Conservation (phyloP, 2,888 invertebrate genomes). For the Eustalomyia histrio region DNA sequence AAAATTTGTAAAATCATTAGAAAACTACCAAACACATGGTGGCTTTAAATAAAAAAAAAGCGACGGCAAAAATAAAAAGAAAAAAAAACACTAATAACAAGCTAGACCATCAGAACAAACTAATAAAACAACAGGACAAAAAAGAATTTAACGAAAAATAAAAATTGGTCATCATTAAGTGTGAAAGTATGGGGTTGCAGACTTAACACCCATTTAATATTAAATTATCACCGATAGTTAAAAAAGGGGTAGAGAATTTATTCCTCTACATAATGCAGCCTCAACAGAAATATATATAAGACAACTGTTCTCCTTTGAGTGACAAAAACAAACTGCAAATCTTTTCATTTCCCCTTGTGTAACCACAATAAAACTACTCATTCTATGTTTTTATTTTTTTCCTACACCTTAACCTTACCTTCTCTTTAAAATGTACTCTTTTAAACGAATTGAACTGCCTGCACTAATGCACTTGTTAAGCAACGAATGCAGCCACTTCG, state of each 20-base stretch:
- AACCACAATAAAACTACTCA: not conserved
- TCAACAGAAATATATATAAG: not conserved
- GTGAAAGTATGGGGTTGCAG: constrained; percentile 33
- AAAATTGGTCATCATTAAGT: constrained; percentile 45
- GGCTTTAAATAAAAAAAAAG: not conserved
- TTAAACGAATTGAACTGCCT: not conserved
- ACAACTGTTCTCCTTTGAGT: constrained; percentile 3
- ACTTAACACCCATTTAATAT: constrained; percentile 47
- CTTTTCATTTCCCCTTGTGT: not conserved
- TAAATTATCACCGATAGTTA: constrained; percentile 35
- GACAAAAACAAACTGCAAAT: not conserved
- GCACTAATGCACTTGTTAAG: not conserved
- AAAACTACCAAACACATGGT: constrained; percentile 34
- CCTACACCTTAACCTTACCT: not conserved
- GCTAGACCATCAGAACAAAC: not conserved
- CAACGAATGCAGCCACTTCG: constrained; percentile 33
- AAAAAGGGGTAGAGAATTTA: constrained; percentile 9
- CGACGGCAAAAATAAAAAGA: constrained; percentile 28
- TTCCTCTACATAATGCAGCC: not conserved
- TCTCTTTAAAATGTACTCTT: not conserved
- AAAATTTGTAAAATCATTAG: constrained; percentile 47
- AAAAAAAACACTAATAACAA: not conserved
- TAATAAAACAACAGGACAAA: not conserved
- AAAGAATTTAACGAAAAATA: constrained; percentile 19
- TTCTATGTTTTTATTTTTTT: not conserved